Percentiles rank a stretch among this genome's conserved stretches.
Conservation (phyloP, 2,797 vertebrate species). For the Sitta carolinensis region DNA sequence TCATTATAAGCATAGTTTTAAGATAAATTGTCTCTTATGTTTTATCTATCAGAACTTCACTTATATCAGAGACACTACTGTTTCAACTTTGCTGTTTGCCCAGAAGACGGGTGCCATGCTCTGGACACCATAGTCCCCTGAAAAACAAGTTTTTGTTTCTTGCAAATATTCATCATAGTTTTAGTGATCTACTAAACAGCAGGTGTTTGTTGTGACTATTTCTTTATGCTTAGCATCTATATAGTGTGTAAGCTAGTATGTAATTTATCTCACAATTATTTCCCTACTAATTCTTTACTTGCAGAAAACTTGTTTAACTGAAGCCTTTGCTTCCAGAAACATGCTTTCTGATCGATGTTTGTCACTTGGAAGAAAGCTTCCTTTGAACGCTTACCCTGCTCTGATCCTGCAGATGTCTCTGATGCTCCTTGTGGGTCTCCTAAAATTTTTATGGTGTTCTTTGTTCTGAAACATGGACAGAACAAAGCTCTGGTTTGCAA, state of each 20-base stretch:
- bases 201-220: background rate
- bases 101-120: fast-evolving
- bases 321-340: background rate
- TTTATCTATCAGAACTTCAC: background rate
- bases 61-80: background rate
- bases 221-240: background rate
- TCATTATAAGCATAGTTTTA: background rate
- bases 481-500: background rate
- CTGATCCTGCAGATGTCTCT: background rate
- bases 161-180: background rate
- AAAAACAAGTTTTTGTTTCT: background rate
- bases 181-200: background rate
- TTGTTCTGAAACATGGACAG: background rate
- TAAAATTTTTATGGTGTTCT: background rate
- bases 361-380: background rate
- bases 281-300: background rate
- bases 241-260: background rate
- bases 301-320: background rate
- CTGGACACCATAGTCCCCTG: fast-evolving
- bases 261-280: background rate
- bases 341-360: background rate
- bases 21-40: background rate
- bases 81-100: background rate
- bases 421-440: background rate
- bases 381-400: background rate